Base-by-base conservation (phyloP, 1,140 invertebrate species). In the Vanessa tameamea region DNA sequence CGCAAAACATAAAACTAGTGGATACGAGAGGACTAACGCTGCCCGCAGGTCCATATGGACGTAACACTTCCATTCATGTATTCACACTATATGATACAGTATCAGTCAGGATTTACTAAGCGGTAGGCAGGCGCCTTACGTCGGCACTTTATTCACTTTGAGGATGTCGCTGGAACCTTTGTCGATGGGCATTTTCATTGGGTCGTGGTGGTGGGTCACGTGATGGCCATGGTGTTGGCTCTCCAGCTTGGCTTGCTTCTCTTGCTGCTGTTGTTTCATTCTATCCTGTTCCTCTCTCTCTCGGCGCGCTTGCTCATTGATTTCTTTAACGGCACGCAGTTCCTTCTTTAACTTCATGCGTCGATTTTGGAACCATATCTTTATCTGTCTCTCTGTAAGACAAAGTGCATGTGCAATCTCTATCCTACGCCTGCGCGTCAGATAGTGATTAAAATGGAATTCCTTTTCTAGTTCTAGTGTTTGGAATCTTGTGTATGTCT, bases 291-390 rank as follows among this genome's bases (percentile, higher is more conserved):
- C 97, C 87, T 98, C 97, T 50, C 97, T 94, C 85, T 98, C 97
- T 71, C 97, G 94, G 83, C 97, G 94, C 68, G 97, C 97, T 89
- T 98, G 97, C 87, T 98, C 97, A 94, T 98, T 98, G 84, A 98
- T 98, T 92, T 98, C 97, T 87, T 98, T 98, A 13, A 98, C 97
- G 14, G 97, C 97, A 61, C 97, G 94, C 70, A 98, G 90, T 87
- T 98, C 98, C 85, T 99, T 99, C 94, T 99, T 99, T 92, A 99
- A 95, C 92, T 99, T 99, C 98, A 99, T 99, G 85, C 98, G 95
- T 71, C 98, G 95, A 93, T 99, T 99, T 92, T 99, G 98, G 93
- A 99, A 99, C 98, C 98, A 99, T 86, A 99, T 99, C 94, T 99
- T 99, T 86, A 99, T 99, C 93, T 99, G 98, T 78, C 98, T 94